Conservation (phyloP, 2,113 vertebrate genomes). For the Tamias sibiricus region DNA sequence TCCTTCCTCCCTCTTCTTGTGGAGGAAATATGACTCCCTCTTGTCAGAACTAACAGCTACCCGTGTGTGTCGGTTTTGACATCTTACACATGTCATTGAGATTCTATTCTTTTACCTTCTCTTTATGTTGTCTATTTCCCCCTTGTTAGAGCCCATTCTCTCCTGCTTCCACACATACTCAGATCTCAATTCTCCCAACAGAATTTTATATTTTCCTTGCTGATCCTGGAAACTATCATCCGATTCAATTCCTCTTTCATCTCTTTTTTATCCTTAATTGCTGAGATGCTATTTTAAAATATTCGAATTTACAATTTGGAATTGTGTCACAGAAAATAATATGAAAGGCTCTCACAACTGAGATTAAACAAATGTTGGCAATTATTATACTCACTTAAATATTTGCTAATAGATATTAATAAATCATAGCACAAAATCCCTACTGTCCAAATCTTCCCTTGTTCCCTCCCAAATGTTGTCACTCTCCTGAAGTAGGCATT, state of each 20-base stretch:
- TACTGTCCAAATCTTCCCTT: background rate
- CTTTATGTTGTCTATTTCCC: background rate
- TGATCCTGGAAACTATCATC: background rate
- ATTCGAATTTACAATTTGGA: background rate
- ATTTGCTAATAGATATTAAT: background rate
- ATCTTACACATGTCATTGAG: background rate
- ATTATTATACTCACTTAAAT: background rate
- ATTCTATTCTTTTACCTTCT: conserved; percentile 39
- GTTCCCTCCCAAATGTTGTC: background rate
- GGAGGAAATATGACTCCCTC: background rate
- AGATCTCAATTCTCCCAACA: background rate
- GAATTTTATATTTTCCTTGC: background rate
- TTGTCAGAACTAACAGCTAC: conserved; percentile 48
- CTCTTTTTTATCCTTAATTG: background rate
- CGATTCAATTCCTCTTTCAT: background rate
- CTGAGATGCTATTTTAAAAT: background rate
- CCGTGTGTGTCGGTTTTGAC: conserved; percentile 24
- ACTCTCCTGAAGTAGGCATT: background rate
- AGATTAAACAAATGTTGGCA: background rate
- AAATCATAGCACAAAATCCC: background rate
- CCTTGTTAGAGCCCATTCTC: background rate
- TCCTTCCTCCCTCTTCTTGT: background rate
- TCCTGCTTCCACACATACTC: background rate
- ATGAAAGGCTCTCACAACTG: background rate
- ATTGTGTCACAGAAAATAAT: background rate